Conservation (phyloP, 2,888 invertebrate species). For the Scelioninae gen. 1 region DNA sequence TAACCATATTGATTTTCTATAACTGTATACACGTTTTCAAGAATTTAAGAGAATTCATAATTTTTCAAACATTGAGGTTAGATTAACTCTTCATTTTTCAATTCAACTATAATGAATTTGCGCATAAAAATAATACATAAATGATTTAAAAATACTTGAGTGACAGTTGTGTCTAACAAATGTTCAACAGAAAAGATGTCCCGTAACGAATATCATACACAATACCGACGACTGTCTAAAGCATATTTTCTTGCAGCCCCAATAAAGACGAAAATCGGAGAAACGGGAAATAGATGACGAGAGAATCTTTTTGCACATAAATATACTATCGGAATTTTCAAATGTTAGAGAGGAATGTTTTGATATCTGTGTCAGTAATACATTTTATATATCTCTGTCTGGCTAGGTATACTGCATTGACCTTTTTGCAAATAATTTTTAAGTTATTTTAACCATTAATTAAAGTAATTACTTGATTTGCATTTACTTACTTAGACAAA, state of each 20-base stretch:
- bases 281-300: constrained; percentile 17
- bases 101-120: no score
- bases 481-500: no score
- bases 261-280: constrained; percentile 21
- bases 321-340: constrained; percentile 12
- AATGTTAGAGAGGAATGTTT: constrained; percentile 7
- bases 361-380: constrained; percentile 8
- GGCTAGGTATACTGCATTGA: neutral
- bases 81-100: no score
- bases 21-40: no score
- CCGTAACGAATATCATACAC: neutral
- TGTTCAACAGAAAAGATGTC: constrained; percentile 5
- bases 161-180: constrained; percentile 14
- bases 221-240: constrained; percentile 28
- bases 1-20: no score
- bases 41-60: no score
- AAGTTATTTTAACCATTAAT: no score
- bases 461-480: no score
- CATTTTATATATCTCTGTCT: neutral
- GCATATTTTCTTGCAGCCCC: constrained; percentile 19
- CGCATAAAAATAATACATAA: no score
- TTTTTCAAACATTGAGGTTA: no score
- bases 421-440: neutral
- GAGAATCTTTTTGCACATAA: constrained; percentile 2
- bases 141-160: neutral